Percentiles rank a stretch among this genome's conserved stretches.
Conservation (phyloP, 2,888 invertebrate species). For the Seira sanloemensis region DNA sequence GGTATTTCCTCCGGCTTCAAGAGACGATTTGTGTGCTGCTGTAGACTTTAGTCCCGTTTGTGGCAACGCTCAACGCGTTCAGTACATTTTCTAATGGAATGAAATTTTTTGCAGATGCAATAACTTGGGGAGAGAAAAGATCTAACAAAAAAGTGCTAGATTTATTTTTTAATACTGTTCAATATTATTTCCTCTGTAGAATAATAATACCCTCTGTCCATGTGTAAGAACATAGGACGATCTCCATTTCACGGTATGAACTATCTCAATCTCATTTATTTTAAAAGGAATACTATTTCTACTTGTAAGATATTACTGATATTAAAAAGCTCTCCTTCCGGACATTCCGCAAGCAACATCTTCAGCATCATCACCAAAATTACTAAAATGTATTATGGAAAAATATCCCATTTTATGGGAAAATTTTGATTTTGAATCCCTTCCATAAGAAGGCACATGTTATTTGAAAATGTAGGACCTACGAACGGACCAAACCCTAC, state of each 20-base stretch:
- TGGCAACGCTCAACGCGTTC: background rate
- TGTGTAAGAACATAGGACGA: background rate
- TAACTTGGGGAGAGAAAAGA: background rate
- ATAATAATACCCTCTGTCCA: conserved; percentile 23
- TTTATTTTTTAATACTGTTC: conserved; percentile 33
- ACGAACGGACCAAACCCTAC: background rate
- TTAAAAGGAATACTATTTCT: background rate
- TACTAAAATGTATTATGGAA: conserved; percentile 47
- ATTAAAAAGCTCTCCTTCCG: conserved; percentile 51
- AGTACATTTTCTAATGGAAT: background rate
- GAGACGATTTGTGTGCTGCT: background rate
- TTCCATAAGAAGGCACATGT: conserved; percentile 23
- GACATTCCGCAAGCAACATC: conserved; percentile 18
- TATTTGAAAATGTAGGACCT: conserved; percentile 2
- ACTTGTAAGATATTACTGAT: conserved; percentile 48
- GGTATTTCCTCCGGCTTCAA: background rate
- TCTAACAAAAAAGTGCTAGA: conserved; percentile 27
- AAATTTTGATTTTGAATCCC: conserved; percentile 56
- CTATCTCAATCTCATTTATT: background rate
- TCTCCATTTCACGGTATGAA: background rate
- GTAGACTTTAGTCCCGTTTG: background rate
- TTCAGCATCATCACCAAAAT: conserved; percentile 6
- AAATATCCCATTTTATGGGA: conserved; percentile 56
- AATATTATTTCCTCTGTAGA: conserved; percentile 40
- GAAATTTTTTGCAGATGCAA: background rate